Evolutionary conservation across 2,797 vertebrate genomes (phyloP).

Genomic region (Vultur gryphus): DNA sequence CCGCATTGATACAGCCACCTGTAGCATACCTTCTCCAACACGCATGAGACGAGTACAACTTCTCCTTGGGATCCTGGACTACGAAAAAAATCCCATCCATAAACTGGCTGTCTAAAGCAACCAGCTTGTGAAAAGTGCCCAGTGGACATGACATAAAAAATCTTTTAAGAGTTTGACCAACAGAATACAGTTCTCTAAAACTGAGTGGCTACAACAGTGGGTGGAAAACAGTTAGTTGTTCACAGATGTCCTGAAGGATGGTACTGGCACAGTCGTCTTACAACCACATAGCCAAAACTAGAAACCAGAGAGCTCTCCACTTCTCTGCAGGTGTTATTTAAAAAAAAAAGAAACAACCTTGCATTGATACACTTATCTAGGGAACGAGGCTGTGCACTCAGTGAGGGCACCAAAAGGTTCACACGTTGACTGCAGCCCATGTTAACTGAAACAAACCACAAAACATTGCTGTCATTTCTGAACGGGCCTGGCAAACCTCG

Average conservation of each 20-base stretch:
- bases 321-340: neutral
- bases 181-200: neutral
- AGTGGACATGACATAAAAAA: neutral
- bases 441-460: conserved; percentile 46
- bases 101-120: neutral
- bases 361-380: neutral
- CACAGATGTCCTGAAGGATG: neutral
- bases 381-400: neutral
- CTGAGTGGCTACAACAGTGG: neutral
- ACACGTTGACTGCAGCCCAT: rapidly evolving
- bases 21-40: neutral
- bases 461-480: neutral
- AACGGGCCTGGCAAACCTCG: neutral
- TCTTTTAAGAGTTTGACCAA: neutral
- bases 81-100: neutral
- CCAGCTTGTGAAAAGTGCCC: neutral
- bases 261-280: neutral
- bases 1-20: neutral
- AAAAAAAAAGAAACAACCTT: neutral
- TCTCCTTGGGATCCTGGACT: neutral
- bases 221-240: neutral
- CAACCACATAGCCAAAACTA: neutral
- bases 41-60: neutral
- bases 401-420: neutral
- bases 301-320: neutral